These are phyloP conservation scores for Drosophila baimaii DNA, from an alignment of 1,140 invertebrate genomes.

Conservation along the genomic window DNA sequence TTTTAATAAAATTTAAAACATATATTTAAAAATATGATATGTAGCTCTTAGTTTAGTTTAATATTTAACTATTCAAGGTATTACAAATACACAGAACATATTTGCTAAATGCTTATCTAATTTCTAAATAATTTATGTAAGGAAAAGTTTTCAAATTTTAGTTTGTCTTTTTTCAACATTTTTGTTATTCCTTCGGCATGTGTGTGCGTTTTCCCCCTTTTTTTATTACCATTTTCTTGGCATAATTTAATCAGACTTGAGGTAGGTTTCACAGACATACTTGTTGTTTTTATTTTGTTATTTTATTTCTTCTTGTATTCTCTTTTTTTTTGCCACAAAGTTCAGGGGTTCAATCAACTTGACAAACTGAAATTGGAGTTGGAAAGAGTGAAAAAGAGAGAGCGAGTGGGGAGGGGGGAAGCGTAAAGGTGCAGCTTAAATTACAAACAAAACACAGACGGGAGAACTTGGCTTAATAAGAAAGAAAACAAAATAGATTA, in stretches of 20 bases:
- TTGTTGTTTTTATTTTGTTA: conserved; percentile 25
- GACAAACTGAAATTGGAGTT: conserved; percentile 59
- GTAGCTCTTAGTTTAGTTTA: too few species aligned
- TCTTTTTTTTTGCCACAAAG: conserved; percentile 34
- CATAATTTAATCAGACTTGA: conserved; percentile 69
- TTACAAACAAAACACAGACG: conserved; percentile 42
- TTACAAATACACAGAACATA: too few species aligned
- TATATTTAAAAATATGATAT: too few species aligned
- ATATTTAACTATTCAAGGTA: too few species aligned
- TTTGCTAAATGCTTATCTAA: too few species aligned
- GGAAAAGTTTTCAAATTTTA: too few species aligned
- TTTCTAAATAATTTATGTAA: too few species aligned
- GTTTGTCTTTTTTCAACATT: background rate
- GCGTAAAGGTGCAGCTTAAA: conserved; percentile 36
- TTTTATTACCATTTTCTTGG: conserved; percentile 30
- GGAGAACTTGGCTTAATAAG: conserved; percentile 7
- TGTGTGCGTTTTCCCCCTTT: too few species aligned
- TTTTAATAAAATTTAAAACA: too few species aligned
- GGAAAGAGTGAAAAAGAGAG: background rate
- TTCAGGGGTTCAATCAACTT: conserved; percentile 73
- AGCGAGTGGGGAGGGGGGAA: background rate
- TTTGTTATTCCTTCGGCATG: conserved; percentile 6
- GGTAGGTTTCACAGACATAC: conserved; percentile 43
- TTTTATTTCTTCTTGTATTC: conserved; percentile 21
- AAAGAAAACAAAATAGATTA: conserved; percentile 5